Base-by-base conservation (phyloP, 2,113 vertebrate genomes). In the Furnarius figulus region DNA sequence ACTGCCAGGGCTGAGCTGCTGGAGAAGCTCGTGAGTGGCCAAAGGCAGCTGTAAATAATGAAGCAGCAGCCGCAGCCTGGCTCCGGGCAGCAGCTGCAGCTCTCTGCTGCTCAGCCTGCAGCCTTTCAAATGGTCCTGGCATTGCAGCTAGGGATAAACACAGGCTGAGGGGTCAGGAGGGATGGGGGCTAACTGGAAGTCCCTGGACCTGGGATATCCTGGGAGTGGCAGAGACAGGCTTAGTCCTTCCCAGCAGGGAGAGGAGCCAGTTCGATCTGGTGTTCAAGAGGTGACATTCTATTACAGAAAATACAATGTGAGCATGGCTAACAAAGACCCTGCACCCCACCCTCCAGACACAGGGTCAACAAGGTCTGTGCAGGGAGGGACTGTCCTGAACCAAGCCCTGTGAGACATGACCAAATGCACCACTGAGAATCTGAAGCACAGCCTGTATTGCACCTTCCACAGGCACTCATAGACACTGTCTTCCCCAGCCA, bases 31-130 rank as follows among this genome's bases (percentile, higher is more conserved):
- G 11, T 0, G 5, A 78, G 73, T 4, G 12, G 93, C 91, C 89
- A 95, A 94, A 79, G 40, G 62, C 93, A 79, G 89, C 85, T 85
- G 94, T 95, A 95, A 94, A 83, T 87, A 93, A 85, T 3, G 8
- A 58, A 68, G 89, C 78, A 39, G 40, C 85, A 87, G 91, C 74
- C 28, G 37, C 90, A 96, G 85, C 77, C 85, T 89, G 90, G 87
- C 85, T 91, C 68, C 0, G 0, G 74, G 44, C 77, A 87, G 78
- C 39, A 85, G 85, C 87, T 8, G 8, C 86, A 78, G 93, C 66
- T 30, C 67, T 90, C 77, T 89, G 87, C 84, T 72, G 66, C 87
- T 95, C 93, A 89, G 61, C 73, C 89, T 89, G 86, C 84, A 81
- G 91, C 58, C n/a, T 25, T 56, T 65, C 9, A 65, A 87, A 89